Base-by-base conservation (phyloP, 2,888 invertebrate genomes). In the Scaptomyza flava region DNA sequence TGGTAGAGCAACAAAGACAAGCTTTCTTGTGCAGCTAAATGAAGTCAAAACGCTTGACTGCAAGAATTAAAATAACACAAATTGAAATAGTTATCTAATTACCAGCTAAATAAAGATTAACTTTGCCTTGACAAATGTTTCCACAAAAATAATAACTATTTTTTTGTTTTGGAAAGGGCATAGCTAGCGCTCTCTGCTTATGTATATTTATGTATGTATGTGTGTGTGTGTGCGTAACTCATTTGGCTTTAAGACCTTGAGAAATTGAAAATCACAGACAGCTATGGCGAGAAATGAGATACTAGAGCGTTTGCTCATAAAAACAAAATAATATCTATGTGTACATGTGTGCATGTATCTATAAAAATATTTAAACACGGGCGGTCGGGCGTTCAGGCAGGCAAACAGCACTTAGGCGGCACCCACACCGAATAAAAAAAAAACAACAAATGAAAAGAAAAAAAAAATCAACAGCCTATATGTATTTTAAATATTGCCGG, bases 231-330 rank as follows among this genome's bases (percentile, higher is more conserved):
- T 61, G 66, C 80, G 77, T 58, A 80, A 75, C 68, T 70, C 69
- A 64, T 63, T 67, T 66, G 71, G 64, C 71, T 68, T 58, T 30
- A 60, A 81, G 81, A 87, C 81, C 81, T 81, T 81, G 87, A 83
- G 66, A 87, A 81, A 77, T 72, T 70, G 68, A 81, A 81, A 81
- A 81, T 81, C 81, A 83, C 58, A 81, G 65, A 63, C 79, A 65
- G 71, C 74, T 65, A 69, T 42, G 54, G 57, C 69, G 62, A 82
- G 72, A 88, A 83, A 86, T 88, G 86, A 83, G 80, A 88, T 85
- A 83, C 88, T 83, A 88, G 77, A 82, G 70, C 77, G 64, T 79
- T 87, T 80, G 69, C 66, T 81, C 81, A 87, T 87, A 84, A 87
- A 80, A 87, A 81, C 69, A 70, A 87, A 59, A 80, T 77, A 64